phyloP scores from a whole-genome alignment of 23 tunicate genomes.

The Ciona savignyi region DNA sequence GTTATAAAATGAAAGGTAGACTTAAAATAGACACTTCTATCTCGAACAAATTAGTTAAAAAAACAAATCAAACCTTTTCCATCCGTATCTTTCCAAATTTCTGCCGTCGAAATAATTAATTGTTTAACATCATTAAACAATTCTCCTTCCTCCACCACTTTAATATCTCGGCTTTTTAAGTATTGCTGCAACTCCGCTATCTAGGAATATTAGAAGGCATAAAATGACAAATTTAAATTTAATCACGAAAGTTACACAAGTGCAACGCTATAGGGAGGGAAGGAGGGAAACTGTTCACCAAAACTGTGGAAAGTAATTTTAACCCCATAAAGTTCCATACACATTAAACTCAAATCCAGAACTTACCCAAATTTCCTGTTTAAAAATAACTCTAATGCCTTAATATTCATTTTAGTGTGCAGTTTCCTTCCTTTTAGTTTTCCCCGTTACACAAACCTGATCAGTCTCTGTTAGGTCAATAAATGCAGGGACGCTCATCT shows the following conservation, averaged over 20 bases:
- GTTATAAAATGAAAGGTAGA: too few relatives aligned
- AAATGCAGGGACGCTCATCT: background rate
- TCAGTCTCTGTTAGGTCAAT: background rate
- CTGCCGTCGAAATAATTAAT: slow-evolving; percentile 51
- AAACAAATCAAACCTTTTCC: slow-evolving; percentile 31
- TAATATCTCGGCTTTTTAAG: slow-evolving; percentile 32
- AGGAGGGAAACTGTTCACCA: too few relatives aligned
- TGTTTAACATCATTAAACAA: slow-evolving; percentile 53
- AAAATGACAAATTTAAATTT: too few relatives aligned
- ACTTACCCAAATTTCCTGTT: too few relatives aligned
- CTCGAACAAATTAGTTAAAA: background rate
- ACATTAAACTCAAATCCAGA: too few relatives aligned
- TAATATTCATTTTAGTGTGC: too few relatives aligned
- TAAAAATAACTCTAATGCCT: too few relatives aligned
- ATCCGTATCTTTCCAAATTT: slow-evolving; percentile 55
- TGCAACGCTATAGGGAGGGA: too few relatives aligned
- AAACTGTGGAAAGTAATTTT: too few relatives aligned
- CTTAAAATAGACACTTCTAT: background rate
- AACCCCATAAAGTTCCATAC: too few relatives aligned
- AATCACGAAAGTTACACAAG: too few relatives aligned
- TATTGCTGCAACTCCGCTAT: slow-evolving; percentile 62
- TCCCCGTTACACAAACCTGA: background rate
- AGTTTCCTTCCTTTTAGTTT: background rate
- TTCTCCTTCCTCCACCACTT: slow-evolving; percentile 22
- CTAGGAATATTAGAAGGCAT: slow-evolving; percentile 31